Conservation (phyloP, 37 sponge, comb jelly and placozoan species). For the Cliona cf. orientalis region DNA sequence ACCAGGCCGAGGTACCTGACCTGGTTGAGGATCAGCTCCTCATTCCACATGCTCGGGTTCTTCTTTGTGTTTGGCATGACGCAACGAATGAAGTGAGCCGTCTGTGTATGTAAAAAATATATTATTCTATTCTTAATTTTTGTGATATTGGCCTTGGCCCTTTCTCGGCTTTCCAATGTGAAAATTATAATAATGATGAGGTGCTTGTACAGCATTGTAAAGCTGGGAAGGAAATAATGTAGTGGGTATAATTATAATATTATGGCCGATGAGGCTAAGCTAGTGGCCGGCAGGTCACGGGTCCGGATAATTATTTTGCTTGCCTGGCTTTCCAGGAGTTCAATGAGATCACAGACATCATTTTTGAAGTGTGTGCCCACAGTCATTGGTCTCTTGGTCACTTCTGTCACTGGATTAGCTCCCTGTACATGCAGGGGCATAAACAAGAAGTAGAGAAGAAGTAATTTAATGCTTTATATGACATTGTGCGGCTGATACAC, state of each 20-base stretch:
- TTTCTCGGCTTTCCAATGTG: no score
- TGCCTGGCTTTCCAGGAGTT: conserved; percentile 57
- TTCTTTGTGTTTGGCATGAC: conserved; percentile 75
- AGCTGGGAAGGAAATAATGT: no score
- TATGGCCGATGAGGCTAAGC: background rate
- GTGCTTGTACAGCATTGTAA: no score
- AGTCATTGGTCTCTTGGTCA: conserved; percentile 67
- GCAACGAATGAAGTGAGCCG: conserved; percentile 78
- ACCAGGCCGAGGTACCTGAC: conserved; percentile 75
- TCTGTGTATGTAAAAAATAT: conserved; percentile 25
- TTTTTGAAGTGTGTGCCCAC: conserved; percentile 79
- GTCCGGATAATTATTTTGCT: background rate
- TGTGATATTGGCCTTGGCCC: no score
- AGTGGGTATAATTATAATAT: background rate
- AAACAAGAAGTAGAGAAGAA: background rate
- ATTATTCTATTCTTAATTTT: background rate
- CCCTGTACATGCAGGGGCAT: conserved; percentile 38
- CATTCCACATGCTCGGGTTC: conserved; percentile 47
- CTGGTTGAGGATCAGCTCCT: conserved; percentile 66
- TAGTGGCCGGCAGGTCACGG: background rate
- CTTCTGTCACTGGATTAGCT: conserved; percentile 51
- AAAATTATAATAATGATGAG: no score
- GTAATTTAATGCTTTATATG: background rate
- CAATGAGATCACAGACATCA: conserved; percentile 66
- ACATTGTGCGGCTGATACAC: background rate